phyloP scores from a whole-genome alignment of 1,140 invertebrate species.

The Lepidostoma basale region DNA sequence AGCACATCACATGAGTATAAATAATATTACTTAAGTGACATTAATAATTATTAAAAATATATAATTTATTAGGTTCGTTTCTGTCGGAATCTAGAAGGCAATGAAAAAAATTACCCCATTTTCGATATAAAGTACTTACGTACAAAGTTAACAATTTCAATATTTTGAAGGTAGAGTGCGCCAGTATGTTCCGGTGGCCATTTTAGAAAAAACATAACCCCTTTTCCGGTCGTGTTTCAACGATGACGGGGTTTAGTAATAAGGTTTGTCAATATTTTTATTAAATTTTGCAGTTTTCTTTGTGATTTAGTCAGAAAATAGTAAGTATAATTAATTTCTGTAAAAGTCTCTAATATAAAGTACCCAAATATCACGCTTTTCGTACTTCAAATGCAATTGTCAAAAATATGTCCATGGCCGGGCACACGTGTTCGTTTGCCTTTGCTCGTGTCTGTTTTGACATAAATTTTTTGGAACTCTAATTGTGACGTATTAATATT shows the following conservation, averaged over 20 bases:
- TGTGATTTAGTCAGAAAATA: no score
- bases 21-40: no score
- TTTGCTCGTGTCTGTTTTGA: slow-evolving; percentile 18
- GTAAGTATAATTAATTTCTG: not conserved
- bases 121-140: no score
- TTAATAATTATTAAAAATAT: no score
- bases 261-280: slow-evolving; percentile 54
- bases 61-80: no score
- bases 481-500: not conserved
- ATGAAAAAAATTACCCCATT: no score
- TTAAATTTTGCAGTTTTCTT: not conserved
- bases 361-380: not conserved
- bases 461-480: not conserved
- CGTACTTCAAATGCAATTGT: slow-evolving; percentile 25
- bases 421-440: slow-evolving; percentile 32
- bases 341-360: not conserved
- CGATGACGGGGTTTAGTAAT: slow-evolving; percentile 70
- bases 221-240: slow-evolving; percentile 70
- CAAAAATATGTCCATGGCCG: slow-evolving; percentile 35
- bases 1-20: no score
- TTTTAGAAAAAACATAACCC: slow-evolving; percentile 55
- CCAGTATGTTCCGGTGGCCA: slow-evolving; percentile 55
- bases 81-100: no score
- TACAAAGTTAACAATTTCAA: no score
- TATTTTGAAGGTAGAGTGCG: slow-evolving; percentile 33